Evolutionary conservation across 2,797 vertebrate genomes (phyloP).

Genomic region (Echeneis naucrates): DNA sequence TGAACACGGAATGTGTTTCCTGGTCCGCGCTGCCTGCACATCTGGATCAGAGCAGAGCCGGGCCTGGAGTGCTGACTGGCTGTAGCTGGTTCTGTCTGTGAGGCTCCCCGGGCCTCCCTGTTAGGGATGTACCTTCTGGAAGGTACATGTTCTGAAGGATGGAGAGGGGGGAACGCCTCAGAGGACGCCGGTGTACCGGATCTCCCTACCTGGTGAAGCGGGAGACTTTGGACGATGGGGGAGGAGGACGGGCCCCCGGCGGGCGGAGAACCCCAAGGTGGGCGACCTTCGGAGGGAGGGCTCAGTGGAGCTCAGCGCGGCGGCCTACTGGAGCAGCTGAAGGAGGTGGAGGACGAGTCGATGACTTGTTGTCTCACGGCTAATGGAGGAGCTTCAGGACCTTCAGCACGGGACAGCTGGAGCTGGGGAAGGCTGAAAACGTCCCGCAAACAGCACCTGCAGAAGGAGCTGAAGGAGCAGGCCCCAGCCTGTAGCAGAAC

Average conservation of each 20-base stretch:
- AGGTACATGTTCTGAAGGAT: slow-evolving; percentile 79
- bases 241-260: slow-evolving; percentile 13
- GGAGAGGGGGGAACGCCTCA: slow-evolving; percentile 86
- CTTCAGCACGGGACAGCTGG: slow-evolving; percentile 93
- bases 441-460: slow-evolving; percentile 54
- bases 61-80: background rate
- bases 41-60: slow-evolving; percentile 52
- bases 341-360: slow-evolving; percentile 83
- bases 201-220: slow-evolving; percentile 94
- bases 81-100: no score
- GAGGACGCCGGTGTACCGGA: slow-evolving; percentile 92
- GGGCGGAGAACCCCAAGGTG: slow-evolving; percentile 65
- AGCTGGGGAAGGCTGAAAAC: slow-evolving; percentile 87
- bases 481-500: slow-evolving; percentile 43
- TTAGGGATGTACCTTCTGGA: slow-evolving; percentile 88
- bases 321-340: slow-evolving; percentile 82
- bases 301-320: slow-evolving; percentile 60
- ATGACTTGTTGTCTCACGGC: slow-evolving; percentile 69
- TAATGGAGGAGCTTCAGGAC: slow-evolving; percentile 89
- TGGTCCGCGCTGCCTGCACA: slow-evolving; percentile 46
- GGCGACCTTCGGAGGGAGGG: slow-evolving; percentile 63
- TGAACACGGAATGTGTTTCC: slow-evolving; percentile 58
- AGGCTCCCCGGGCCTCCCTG: background rate
- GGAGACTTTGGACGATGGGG: slow-evolving; percentile 83
- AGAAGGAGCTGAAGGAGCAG: slow-evolving; percentile 57